These are phyloP conservation scores for Pseudomyrmex dendroicus DNA, from an alignment of 1,140 invertebrate genomes.

Conservation along the genomic window DNA sequence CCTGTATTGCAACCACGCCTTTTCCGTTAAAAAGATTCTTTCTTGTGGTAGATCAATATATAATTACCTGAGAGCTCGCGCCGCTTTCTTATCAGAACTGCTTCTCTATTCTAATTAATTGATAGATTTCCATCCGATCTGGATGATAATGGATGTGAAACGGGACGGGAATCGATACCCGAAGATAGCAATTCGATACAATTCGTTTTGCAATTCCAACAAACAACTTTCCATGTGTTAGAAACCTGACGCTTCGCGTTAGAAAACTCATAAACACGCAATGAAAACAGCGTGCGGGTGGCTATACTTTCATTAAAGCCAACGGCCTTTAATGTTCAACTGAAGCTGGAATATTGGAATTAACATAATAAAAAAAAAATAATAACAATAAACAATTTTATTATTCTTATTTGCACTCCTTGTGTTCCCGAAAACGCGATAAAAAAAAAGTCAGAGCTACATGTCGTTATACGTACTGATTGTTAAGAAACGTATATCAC, in stretches of 20 bases:
- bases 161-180: not conserved
- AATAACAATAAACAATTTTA: too few relatives aligned
- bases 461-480: not conserved
- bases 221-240: constrained; percentile 46
- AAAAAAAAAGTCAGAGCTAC: not conserved
- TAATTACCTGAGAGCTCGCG: constrained; percentile 25
- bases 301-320: constrained; percentile 53
- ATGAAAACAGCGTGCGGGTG: constrained; percentile 32
- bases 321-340: constrained; percentile 12
- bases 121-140: constrained; percentile 28
- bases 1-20: constrained; percentile 24
- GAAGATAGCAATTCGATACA: not conserved
- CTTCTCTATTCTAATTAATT: constrained; percentile 15
- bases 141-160: not conserved
- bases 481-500: not conserved
- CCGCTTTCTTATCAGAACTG: not conserved
- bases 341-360: not conserved
- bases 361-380: too few relatives aligned
- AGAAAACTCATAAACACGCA: constrained; percentile 39
- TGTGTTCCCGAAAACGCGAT: not conserved
- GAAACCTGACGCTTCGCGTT: constrained; percentile 27
- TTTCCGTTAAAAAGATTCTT: constrained; percentile 19
- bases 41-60: not conserved
- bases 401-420: too few relatives aligned
- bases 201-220: not conserved